Evolutionary conservation across 2,797 vertebrate species (phyloP), one percentile per base, ranked within the genome.

Genomic region (Leptodon cayanensis): DNA sequence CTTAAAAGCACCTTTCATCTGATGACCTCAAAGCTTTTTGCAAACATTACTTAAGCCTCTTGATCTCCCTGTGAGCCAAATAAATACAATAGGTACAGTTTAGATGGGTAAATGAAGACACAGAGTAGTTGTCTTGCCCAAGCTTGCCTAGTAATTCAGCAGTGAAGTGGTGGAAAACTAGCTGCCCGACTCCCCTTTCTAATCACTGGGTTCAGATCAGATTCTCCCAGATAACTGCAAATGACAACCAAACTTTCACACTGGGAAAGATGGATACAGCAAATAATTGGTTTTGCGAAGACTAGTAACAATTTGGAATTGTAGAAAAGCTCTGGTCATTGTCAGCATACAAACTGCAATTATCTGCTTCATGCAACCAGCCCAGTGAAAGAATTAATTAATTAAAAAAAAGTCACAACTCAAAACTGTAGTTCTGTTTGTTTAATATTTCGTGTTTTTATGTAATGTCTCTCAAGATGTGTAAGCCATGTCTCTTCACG

Each of bases 11-110:
- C 78, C 83, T 93, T 93, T 84, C 91, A 95, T 96, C 96, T 96
- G 92, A 93, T 91, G 88, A 95, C 96, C 95, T 97, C 85, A 93
- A 93, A 97, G 94, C 93, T 96, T 94, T 97, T 89, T 78, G 89
- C 93, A 96, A 96, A 96, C 74, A 86, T 96, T 97, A 96, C 95
- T 97, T 97, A 97, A 97, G 84, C 57, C 84, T 96, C 87, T 94
- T 76, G 93, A 90, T 90, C 92, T 78, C 90, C 93, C 90, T 70
- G 57, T 94, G 93, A 91, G 78, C 89, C 97, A 95, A 96, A 91
- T 92, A 96, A 97, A 97, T 91, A 94, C 26, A 83, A 44, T 52
- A 93, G 91, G 74, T 94, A 78, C 8, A 18, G 66, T 95, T 96
- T 92, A 94, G 87, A 94, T 95, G 74, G 46, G 59, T 82, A 85